Conservation (phyloP, 2,888 invertebrate species). For the Gari tellinella region DNA sequence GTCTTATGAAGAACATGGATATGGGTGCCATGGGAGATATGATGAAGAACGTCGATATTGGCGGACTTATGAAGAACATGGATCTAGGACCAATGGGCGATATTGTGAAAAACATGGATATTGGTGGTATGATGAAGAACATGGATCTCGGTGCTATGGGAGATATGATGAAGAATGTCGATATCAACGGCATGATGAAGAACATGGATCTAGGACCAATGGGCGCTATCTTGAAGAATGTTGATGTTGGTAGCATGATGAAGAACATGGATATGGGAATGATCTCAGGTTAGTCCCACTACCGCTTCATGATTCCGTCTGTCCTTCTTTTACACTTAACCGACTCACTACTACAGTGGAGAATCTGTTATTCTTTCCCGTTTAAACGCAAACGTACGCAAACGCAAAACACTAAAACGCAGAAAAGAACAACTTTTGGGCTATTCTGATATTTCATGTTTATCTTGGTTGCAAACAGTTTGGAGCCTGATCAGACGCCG, state of each 20-base stretch:
- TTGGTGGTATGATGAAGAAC: conserved; percentile 38
- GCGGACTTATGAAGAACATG: conserved; percentile 33
- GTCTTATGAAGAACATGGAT: conserved; percentile 43
- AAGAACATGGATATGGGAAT: conserved; percentile 49
- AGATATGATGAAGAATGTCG: conserved; percentile 50
- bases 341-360: no score
- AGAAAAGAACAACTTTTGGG: no score
- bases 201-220: conserved; percentile 10
- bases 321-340: no score
- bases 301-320: no score
- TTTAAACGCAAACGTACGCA: no score
- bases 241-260: conserved; percentile 26
- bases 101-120: conserved; percentile 50
- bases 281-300: neutral
- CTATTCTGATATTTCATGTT: no score
- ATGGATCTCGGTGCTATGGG: conserved; percentile 43
- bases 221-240: no score
- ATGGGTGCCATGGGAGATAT: conserved; percentile 36
- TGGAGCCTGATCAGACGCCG: no score
- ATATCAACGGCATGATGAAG: conserved; percentile 40
- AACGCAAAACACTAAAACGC: no score
- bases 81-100: conserved; percentile 38
- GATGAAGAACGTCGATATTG: conserved; percentile 35
- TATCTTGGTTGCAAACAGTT: no score
- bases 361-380: no score